These are phyloP conservation scores for Salvelinus alpinus DNA, from an alignment of 2,113 vertebrate species.

Conservation along the genomic window DNA sequence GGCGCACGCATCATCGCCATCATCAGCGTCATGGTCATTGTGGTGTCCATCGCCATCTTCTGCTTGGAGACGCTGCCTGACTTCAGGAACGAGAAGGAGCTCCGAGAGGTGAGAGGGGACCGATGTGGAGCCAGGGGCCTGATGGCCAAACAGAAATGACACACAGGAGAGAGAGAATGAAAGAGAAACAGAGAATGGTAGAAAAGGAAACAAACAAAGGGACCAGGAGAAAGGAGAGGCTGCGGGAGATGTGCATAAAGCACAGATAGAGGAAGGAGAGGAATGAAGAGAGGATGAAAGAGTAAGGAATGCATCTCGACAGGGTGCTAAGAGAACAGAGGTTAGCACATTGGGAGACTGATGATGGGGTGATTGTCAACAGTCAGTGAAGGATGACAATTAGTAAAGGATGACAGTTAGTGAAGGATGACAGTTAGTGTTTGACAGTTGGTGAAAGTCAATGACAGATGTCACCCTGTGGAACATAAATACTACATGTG, in stretches of 20 bases:
- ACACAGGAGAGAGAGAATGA: neutral
- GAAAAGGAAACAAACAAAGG: neutral
- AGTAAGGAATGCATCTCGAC: neutral
- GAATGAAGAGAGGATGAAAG: neutral
- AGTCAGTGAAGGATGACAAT: no score
- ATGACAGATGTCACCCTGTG: constrained; percentile 34
- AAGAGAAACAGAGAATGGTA: neutral
- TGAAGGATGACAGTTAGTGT: no score
- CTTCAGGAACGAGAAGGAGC: constrained; percentile 82
- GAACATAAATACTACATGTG: constrained; percentile 18
- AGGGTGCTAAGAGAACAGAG: constrained; percentile 24
- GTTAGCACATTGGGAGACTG: constrained; percentile 1
- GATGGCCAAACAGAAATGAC: neutral
- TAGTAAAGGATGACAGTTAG: no score
- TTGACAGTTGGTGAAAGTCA: constrained; percentile 28
- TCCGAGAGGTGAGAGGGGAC: constrained; percentile 74
- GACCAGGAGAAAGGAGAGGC: neutral
- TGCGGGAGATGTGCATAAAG: neutral
- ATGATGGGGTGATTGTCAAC: constrained; percentile 20
- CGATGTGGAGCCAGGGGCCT: no score
- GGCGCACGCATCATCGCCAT: constrained; percentile 88
- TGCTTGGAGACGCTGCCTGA: constrained; percentile 91
- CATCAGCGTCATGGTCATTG: constrained; percentile 90
- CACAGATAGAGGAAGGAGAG: neutral
- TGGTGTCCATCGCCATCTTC: constrained; percentile 93